Percentiles rank a stretch among this genome's conserved stretches.
Conservation (phyloP, 2,113 vertebrate genomes). For the Grammatotria lemairii region DNA sequence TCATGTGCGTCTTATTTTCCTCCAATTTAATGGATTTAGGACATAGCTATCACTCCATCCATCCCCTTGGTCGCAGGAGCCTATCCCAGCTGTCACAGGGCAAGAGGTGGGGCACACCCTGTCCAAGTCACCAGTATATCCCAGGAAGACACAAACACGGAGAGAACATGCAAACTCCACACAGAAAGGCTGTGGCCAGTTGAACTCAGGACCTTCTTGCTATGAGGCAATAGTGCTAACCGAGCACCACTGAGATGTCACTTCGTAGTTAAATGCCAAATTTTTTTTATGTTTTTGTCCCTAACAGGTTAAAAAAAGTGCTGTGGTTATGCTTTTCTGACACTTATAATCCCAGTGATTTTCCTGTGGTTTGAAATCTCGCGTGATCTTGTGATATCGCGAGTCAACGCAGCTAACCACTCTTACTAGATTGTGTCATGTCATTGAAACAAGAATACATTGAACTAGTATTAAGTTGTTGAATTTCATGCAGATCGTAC, state of each 20-base stretch:
- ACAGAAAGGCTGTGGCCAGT: not conserved
- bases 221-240: not conserved
- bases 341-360: not conserved
- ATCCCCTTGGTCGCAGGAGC: not conserved
- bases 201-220: not conserved
- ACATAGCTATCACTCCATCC: not conserved
- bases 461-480: not conserved
- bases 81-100: not conserved
- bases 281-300: not conserved
- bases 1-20: not conserved
- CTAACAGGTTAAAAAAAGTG: not conserved
- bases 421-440: rapidly evolving
- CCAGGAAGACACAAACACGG: not conserved
- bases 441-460: not conserved
- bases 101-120: not conserved
- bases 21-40: not conserved
- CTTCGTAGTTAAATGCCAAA: rapidly evolving
- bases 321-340: not conserved
- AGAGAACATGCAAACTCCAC: rapidly evolving
- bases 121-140: not conserved
- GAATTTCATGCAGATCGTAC: not conserved
- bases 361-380: not conserved
- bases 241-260: rapidly evolving
- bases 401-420: not conserved
- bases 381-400: rapidly evolving